phyloP scores from a whole-genome alignment of 2,888 invertebrate species.

The Hermaeophaga mercurialis region DNA sequence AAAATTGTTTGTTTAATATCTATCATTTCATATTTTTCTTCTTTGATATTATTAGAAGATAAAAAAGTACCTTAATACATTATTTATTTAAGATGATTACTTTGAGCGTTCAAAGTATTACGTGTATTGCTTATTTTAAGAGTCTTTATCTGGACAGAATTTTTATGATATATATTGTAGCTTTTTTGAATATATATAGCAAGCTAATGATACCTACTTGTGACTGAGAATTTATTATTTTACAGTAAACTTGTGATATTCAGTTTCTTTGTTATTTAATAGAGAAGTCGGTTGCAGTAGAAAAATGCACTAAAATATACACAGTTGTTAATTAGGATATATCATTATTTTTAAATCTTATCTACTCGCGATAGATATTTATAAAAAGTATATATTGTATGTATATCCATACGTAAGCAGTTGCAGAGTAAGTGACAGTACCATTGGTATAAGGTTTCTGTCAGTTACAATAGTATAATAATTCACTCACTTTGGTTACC shows the following conservation, averaged over 20 bases:
- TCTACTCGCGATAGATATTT: conserved; percentile 54
- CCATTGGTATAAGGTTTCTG: conserved; percentile 46
- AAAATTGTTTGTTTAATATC: too few species aligned
- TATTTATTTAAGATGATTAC: too few species aligned
- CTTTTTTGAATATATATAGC: too few species aligned
- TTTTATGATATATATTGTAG: too few species aligned
- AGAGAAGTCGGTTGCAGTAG: conserved; percentile 51
- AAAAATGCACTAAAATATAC: conserved; percentile 50
- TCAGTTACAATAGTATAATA: conserved; percentile 43
- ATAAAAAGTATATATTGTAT: conserved; percentile 49
- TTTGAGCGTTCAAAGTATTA: too few species aligned
- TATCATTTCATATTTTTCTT: too few species aligned
- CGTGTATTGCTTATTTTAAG: too few species aligned
- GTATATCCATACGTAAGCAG: conserved; percentile 51
- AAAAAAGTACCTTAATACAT: too few species aligned
- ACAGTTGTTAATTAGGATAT: conserved; percentile 54
- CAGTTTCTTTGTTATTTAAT: conserved; percentile 29
- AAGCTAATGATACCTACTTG: too few species aligned
- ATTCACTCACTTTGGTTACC: conserved; percentile 42
- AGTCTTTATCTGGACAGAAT: too few species aligned
- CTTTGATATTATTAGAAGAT: too few species aligned
- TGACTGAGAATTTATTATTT: background rate
- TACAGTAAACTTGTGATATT: conserved; percentile 11
- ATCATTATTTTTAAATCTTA: conserved; percentile 55
- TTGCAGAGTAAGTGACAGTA: conserved; percentile 49